A percentile compares a stretch with the other conserved stretches of the same genome.
phyloP scores from a whole-genome alignment of 2,797 vertebrate genomes.

The Rhynchotus rufescens region DNA sequence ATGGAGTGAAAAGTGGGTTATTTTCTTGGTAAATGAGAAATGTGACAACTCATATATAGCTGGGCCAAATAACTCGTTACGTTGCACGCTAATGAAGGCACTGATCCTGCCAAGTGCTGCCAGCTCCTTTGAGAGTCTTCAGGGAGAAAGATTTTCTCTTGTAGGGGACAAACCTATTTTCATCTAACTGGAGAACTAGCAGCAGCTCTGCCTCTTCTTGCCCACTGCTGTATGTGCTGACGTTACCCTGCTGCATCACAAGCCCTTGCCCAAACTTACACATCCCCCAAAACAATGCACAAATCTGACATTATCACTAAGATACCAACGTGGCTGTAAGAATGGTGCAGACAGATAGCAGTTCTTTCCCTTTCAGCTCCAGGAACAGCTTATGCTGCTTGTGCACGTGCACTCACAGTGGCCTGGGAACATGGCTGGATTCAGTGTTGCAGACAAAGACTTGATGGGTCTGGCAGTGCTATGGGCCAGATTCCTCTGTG shows the following conservation, averaged over 20 bases:
- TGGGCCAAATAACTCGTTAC: neutral
- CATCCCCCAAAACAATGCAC: neutral
- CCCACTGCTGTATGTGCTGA: neutral
- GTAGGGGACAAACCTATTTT: neutral
- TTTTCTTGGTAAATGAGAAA: neutral
- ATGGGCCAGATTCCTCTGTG: neutral
- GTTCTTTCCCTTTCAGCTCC: neutral
- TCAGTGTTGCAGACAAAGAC: neutral
- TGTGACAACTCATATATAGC: neutral
- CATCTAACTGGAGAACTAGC: neutral
- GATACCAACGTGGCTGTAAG: neutral
- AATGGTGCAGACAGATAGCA: neutral
- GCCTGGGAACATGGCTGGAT: neutral
- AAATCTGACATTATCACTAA: neutral
- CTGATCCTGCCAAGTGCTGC: neutral
- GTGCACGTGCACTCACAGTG: neutral
- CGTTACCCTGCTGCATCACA: neutral
- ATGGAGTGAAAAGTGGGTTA: neutral
- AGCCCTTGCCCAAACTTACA: neutral
- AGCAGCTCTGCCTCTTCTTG: neutral
- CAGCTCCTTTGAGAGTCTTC: neutral
- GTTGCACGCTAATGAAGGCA: neutral
- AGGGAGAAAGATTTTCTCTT: neutral
- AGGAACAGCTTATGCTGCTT: neutral
- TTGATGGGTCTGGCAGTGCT: neutral